Conservation (phyloP, 2,797 vertebrate genomes). For the Enteromius trimaculatus region DNA sequence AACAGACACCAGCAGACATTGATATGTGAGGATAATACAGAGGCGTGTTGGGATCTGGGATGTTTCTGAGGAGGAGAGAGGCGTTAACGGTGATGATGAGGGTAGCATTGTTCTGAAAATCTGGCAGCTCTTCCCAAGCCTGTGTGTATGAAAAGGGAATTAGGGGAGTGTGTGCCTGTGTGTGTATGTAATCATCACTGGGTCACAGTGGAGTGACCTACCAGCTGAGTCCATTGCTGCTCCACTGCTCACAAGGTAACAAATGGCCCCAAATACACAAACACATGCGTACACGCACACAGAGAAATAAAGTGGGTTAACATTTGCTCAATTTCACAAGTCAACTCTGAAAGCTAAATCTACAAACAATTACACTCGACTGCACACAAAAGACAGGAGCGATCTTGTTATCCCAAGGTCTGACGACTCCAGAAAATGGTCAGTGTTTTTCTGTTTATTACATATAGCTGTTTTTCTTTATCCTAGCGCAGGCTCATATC, state of each 20-base stretch:
- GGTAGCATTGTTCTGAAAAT: slow-evolving; percentile 80
- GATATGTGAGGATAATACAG: slow-evolving; percentile 52
- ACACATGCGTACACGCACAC: slow-evolving; percentile 53
- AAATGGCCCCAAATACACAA: slow-evolving; percentile 60
- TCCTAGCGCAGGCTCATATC: not conserved
- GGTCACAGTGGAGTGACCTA: slow-evolving; percentile 80
- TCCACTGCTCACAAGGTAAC: slow-evolving; percentile 80
- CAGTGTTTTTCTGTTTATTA: slow-evolving; percentile 47
- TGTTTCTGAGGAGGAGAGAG: slow-evolving; percentile 66
- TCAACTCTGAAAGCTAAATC: slow-evolving; percentile 64
- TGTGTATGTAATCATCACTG: slow-evolving; percentile 81
- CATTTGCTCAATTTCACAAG: slow-evolving; percentile 64
- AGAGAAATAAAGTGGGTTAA: slow-evolving; percentile 58
- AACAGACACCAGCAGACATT: slow-evolving; percentile 50
- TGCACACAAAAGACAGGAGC: slow-evolving; percentile 60
- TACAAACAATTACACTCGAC: slow-evolving; percentile 63
- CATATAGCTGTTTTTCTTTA: not conserved
- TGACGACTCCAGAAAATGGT: slow-evolving; percentile 51
- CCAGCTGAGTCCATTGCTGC: slow-evolving; percentile 84
- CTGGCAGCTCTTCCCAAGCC: slow-evolving; percentile 73
- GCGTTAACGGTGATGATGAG: slow-evolving; percentile 77
- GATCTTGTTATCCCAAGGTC: slow-evolving; percentile 42
- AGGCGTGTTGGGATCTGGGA: slow-evolving; percentile 69
- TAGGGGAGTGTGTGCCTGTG: slow-evolving; percentile 72
- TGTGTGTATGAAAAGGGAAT: slow-evolving; percentile 77